These are phyloP conservation scores for Eidolon helvum DNA, from an alignment of 2,113 vertebrate genomes.

Conservation along the genomic window DNA sequence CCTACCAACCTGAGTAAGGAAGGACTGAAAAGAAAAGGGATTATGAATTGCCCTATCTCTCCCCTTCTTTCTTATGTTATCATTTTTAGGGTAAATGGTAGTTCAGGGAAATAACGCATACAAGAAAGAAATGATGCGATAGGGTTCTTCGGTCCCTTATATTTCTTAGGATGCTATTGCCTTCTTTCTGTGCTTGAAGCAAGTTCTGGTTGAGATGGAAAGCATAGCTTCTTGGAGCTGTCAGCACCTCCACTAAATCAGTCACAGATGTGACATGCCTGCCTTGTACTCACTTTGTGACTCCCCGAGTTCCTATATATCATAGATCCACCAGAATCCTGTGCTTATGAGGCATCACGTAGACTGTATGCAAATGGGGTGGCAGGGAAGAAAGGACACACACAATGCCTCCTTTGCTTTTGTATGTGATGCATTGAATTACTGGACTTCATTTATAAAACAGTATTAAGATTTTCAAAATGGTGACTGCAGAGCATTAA, in stretches of 20 bases:
- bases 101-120: background rate
- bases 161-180: background rate
- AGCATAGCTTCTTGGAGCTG: background rate
- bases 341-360: background rate
- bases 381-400: background rate
- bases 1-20: background rate
- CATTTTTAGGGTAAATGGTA: background rate
- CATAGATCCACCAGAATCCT: background rate
- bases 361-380: background rate
- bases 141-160: background rate
- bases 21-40: background rate
- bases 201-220: slow-evolving; percentile 3
- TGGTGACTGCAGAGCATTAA: slow-evolving; percentile 19
- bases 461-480: slow-evolving; percentile 29
- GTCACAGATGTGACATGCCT: background rate
- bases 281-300: background rate
- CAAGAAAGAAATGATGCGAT: background rate
- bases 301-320: background rate
- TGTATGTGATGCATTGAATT: background rate
- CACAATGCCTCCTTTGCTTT: background rate
- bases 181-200: background rate
- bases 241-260: background rate
- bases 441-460: slow-evolving; percentile 18
- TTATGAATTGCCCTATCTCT: background rate
- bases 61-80: background rate